Conservation (phyloP, 2,888 invertebrate genomes). For the Dynastes hyllus region DNA sequence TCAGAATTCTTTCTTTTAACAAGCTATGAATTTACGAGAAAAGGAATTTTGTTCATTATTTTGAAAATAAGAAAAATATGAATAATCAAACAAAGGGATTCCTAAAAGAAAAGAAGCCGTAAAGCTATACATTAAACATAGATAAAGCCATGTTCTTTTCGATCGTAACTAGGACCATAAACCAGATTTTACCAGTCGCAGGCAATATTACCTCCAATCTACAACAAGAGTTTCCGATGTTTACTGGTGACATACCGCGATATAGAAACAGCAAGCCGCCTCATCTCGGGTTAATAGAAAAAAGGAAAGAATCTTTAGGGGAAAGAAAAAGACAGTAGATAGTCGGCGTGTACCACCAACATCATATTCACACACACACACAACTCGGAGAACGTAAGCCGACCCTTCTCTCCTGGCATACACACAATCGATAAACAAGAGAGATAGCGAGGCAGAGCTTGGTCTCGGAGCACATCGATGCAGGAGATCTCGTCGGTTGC, state of each 20-base stretch:
- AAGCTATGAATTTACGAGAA: no score
- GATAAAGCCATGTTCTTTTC: no score
- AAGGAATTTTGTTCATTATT: no score
- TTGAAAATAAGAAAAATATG: no score
- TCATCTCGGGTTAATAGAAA: neutral
- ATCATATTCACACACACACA: neutral
- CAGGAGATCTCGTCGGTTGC: neutral
- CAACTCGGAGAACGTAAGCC: no score
- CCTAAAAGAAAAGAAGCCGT: no score
- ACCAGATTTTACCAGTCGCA: no score
- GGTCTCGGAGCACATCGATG: neutral
- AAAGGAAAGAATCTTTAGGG: neutral
- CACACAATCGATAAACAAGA: slow-evolving; percentile 17
- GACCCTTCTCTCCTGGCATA: neutral
- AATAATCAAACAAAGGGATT: no score
- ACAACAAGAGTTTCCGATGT: neutral
- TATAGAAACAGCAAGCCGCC: slow-evolving; percentile 3
- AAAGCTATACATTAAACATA: no score
- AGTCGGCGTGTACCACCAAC: neutral
- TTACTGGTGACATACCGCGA: slow-evolving; percentile 7
- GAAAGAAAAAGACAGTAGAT: neutral
- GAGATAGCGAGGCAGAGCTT: slow-evolving; percentile 6
- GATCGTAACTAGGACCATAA: no score
- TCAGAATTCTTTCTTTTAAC: no score
- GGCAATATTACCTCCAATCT: slow-evolving; percentile 1